Base-by-base conservation (phyloP, 2,113 vertebrate genomes). In the Spea bombifrons region DNA sequence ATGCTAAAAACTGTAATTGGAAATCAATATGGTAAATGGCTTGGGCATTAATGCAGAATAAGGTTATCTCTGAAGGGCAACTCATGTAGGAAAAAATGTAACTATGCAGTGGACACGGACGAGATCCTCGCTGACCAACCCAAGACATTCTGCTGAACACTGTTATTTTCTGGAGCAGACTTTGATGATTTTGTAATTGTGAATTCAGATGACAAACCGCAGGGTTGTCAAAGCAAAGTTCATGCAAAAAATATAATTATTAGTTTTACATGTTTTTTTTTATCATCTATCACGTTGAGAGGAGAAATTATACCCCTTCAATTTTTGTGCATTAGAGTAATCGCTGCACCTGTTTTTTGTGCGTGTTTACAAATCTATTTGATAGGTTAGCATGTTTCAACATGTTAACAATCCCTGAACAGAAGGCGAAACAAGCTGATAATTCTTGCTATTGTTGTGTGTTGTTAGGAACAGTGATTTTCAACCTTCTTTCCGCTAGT, bases 301-400 rank as follows among this genome's bases (percentile, higher is more conserved):
- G 4, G 48, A 71, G 16, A 55, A 71, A 71, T 71, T 71, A 52
- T 43, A n/a, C 49, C 12, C 49, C 52, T 71, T 53, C 69, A 71
- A 12, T 71, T 30, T 30, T 55, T 8, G 8, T 53, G 5, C 16
- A 71, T 52, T 30, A 53, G 49, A 53, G 16, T 53, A 53, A 12
- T 52, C n/a, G 69, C 9, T 71, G 69, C 67, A 71, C 69, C 69
- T 71, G 69, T 70, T 70, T 15, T 70, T 50, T 70, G 12, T 52
- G 30, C 30, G 30, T 30, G 47, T 71, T 17, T 71, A 55, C 50
- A 71, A 71, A 17, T 16, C 49, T 9, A 17, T 49, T 47, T 12
- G 3, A 71, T 50, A 16, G 68, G 10, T 8, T 49, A 47, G 13
- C 12, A 16, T 70, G 67, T 70, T 16, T 50, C 3, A 50, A 12